Evolutionary conservation across 2,113 vertebrate species (phyloP).

Genomic region (Vanacampus margaritifer): DNA sequence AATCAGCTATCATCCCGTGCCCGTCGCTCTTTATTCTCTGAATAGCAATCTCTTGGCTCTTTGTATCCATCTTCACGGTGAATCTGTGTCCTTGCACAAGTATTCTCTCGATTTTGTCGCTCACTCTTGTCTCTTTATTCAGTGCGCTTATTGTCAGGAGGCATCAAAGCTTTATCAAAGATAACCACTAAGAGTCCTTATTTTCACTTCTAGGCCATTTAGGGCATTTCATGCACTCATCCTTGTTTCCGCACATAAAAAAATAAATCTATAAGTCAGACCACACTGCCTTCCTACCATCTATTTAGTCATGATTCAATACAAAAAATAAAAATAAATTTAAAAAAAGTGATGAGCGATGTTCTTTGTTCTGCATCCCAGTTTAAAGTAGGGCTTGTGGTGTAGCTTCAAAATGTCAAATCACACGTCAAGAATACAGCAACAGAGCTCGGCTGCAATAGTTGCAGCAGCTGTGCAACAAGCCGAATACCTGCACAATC

Average conservation of each 20-base stretch:
- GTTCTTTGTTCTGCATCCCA: no score
- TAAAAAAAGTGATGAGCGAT: no score
- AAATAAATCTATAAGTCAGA: no score
- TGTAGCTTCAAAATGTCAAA: conserved; percentile 2
- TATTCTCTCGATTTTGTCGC: conserved; percentile 4
- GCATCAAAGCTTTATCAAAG: neutral
- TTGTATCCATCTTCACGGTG: neutral
- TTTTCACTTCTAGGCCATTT: conserved; percentile 9
- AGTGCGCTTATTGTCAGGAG: neutral
- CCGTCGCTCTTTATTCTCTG: conserved; percentile 24
- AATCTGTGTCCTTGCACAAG: conserved; percentile 1
- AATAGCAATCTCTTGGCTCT: conserved; percentile 1
- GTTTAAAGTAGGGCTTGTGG: neutral
- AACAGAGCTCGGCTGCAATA: neutral
- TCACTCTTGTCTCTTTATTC: conserved; percentile 17
- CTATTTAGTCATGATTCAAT: no score
- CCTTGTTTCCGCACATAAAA: no score
- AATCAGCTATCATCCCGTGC: conserved; percentile 13
- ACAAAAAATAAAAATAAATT: no score
- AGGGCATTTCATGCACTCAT: neutral
- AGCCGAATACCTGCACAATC: no score
- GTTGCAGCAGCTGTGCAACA: neutral
- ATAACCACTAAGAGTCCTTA: conserved; percentile 7
- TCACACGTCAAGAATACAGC: conserved; percentile 3
- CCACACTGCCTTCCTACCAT: no score